A percentile compares a stretch with the other conserved stretches of the same genome.
phyloP scores from a whole-genome alignment of 1,140 invertebrate genomes.

The Littorina saxatilis region DNA sequence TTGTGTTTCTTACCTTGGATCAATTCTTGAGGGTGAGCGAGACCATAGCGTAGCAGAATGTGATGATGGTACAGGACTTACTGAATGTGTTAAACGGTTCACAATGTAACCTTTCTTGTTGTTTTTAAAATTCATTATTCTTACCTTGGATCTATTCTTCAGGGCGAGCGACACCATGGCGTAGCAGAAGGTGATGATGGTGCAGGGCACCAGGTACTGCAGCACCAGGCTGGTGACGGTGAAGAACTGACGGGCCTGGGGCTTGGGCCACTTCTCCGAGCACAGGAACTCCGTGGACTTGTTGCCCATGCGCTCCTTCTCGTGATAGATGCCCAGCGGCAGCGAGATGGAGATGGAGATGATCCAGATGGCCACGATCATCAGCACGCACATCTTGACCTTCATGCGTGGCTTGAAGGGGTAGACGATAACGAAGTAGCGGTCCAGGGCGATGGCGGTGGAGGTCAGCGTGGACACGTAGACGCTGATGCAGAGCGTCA shows the following conservation, averaged over 20 bases:
- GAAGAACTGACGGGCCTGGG: slow-evolving; percentile 82
- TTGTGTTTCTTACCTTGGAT: slow-evolving; percentile 44
- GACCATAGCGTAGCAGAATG: slow-evolving; percentile 94
- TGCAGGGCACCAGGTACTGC: slow-evolving; percentile 96
- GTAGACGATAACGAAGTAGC: slow-evolving; percentile 97
- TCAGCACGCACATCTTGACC: slow-evolving; percentile 81
- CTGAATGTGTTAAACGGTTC: no score
- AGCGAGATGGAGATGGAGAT: slow-evolving; percentile 90
- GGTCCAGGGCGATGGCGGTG: slow-evolving; percentile 96
- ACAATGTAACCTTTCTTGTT: no score
- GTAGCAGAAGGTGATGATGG: slow-evolving; percentile 96
- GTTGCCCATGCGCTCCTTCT: slow-evolving; percentile 55
- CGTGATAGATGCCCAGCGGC: slow-evolving; percentile 91
- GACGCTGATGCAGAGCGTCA: slow-evolving; percentile 86
- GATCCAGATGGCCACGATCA: slow-evolving; percentile 94
- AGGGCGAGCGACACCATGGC: slow-evolving; percentile 92
- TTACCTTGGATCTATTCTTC: slow-evolving; percentile 77
- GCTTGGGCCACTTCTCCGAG: slow-evolving; percentile 92
- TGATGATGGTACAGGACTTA: slow-evolving; percentile 90
- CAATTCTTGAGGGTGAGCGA: slow-evolving; percentile 87
- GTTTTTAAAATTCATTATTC: not conserved
- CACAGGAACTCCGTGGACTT: slow-evolving; percentile 86
- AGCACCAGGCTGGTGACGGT: slow-evolving; percentile 91
- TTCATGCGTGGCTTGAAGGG: slow-evolving; percentile 95
- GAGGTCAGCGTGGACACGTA: slow-evolving; percentile 98